A percentile compares a stretch with the other conserved stretches of the same genome.
phyloP scores from a whole-genome alignment of 2,888 invertebrate species.

The Lasioglossum pauxillum region DNA sequence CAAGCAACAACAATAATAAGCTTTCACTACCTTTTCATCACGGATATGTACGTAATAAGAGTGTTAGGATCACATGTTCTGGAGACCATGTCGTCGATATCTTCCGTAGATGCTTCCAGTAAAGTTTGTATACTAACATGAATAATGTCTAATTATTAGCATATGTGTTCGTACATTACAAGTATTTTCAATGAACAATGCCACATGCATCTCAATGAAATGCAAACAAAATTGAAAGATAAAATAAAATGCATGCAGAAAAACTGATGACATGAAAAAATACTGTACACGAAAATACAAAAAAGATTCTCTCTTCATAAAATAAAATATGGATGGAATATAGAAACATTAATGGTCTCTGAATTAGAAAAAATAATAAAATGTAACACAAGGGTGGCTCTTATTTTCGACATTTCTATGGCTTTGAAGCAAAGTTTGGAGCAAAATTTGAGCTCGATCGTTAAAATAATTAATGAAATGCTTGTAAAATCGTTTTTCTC shows the following conservation, averaged over 20 bases:
- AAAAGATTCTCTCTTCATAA: neutral
- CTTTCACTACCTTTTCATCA: constrained; percentile 64
- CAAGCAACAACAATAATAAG: constrained; percentile 3
- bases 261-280: neutral
- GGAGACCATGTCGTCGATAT: constrained; percentile 88
- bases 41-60: constrained; percentile 78
- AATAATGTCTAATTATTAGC: neutral
- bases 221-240: neutral
- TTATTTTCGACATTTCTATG: too few relatives aligned
- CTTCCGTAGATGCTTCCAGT: constrained; percentile 86
- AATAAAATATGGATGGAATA: neutral
- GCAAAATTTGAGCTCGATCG: too few relatives aligned
- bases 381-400: neutral
- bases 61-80: constrained; percentile 86
- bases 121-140: constrained; percentile 86
- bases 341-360: neutral
- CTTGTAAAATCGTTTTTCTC: too few relatives aligned
- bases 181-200: neutral
- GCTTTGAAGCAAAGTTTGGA: too few relatives aligned
- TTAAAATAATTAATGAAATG: too few relatives aligned
- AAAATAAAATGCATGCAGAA: neutral
- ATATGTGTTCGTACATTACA: neutral
- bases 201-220: too few relatives aligned
- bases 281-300: neutral
- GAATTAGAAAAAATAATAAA: neutral